A percentile compares a stretch with the other conserved stretches of the same genome.
Conservation (phyloP, 2,113 vertebrate species). For the Trichechus manatus region DNA sequence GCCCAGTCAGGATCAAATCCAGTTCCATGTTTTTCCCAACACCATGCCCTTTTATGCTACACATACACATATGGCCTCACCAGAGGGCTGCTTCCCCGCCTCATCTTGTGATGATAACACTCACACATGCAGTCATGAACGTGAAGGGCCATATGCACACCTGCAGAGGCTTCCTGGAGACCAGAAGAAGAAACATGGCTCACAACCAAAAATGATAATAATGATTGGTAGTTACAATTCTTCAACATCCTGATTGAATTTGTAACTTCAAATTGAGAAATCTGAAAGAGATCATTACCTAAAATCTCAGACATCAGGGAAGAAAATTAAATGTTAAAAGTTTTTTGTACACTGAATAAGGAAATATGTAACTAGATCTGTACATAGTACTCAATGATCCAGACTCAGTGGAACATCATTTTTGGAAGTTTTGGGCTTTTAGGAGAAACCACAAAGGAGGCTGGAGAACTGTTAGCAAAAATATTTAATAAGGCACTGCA, state of each 20-base stretch:
- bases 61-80: fast-evolving
- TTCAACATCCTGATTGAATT: neutral
- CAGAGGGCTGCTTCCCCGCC: neutral
- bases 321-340: constrained; percentile 64
- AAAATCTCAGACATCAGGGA: neutral
- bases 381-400: constrained; percentile 46
- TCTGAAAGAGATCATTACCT: neutral
- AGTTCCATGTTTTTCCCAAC: neutral
- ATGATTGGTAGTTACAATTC: fast-evolving
- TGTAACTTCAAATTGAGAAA: neutral
- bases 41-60: neutral
- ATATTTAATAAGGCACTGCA: constrained; percentile 23
- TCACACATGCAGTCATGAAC: neutral
- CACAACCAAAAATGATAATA: neutral
- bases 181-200: neutral
- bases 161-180: neutral
- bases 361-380: constrained; percentile 71
- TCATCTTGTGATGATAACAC: neutral
- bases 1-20: neutral
- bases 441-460: constrained; percentile 55
- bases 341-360: constrained; percentile 26
- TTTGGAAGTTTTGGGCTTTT: constrained; percentile 43
- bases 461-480: constrained; percentile 30
- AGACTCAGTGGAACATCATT: constrained; percentile 12
- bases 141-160: fast-evolving